Base-by-base conservation (phyloP, 2,113 vertebrate species). In the Urocolius indicus region DNA sequence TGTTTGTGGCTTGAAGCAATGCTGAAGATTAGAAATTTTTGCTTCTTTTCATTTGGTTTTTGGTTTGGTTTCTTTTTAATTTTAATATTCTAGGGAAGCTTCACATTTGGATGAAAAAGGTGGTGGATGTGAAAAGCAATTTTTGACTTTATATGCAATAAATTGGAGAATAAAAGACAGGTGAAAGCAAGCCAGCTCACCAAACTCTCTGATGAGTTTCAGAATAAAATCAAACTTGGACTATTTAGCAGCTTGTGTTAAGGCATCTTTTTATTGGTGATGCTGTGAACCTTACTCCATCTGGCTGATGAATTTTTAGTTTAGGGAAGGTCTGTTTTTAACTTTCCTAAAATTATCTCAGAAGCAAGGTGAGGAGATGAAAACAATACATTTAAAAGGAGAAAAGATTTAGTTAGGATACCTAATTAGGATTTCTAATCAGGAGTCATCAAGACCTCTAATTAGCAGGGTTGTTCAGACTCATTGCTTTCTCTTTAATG, bases 391-490 rank as follows among this genome's bases (percentile, higher is more conserved):
- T 95, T 96, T 87, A 45, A 92, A 97, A 95, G 74, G 94, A 97
- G 94, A 97, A 97, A 97, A 98, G 96, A 98, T 98, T 98, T 98
- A 98, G 77, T 98, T 98, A 97, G 94, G 97, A 97, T 92, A 98
- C 98, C 98, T 98, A 98, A 99, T 99, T 98, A 99, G 98, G 98
- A 97, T 98, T 98, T 97, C 98, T 99, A 98, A 98, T 99, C 98
- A 99, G 98, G 97, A 98, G 97, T 98, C 98, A 98, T 99, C 98
- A 99, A 98, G 98, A 98, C 97, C 97, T 98, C 93, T 98, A 98
- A 98, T 98, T 98, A 98, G 97, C 97, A 97, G 97, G 91, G 97
- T 97, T 98, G 97, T 97, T 98, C 97, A 98, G 96, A 98, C 92
- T 97, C 97, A 95, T 97, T 97, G 97, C 96, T 97, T 98, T 97